These are phyloP conservation scores for Xyrauchen texanus DNA, from an alignment of 2,113 vertebrate species.

Conservation along the genomic window DNA sequence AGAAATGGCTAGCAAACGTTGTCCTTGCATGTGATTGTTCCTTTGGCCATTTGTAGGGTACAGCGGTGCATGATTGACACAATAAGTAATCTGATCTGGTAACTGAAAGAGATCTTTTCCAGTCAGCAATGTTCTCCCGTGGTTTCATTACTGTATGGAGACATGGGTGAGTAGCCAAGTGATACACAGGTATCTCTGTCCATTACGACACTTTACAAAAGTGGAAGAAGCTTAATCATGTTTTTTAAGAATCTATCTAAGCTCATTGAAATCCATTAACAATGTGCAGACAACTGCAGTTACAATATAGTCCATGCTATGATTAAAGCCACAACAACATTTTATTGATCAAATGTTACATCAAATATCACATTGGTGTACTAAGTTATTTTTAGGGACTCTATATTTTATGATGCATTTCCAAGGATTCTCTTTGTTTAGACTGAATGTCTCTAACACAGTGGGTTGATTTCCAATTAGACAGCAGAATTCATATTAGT, in stretches of 20 bases:
- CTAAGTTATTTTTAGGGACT: conserved; percentile 2
- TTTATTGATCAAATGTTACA: conserved; percentile 13
- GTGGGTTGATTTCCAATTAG: background rate
- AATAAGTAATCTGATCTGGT: conserved; percentile 46
- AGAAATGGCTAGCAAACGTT: background rate
- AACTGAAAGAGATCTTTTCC: conserved; percentile 49
- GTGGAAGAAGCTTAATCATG: conserved; percentile 38
- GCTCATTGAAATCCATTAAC: conserved; percentile 15
- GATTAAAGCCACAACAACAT: conserved; percentile 3
- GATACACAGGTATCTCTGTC: conserved; percentile 38
- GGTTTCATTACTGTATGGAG: conserved; percentile 49
- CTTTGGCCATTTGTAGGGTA: background rate
- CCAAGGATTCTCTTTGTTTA: background rate
- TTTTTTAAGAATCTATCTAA: conserved; percentile 1
- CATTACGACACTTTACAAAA: conserved; percentile 42
- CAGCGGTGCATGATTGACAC: conserved; percentile 31
- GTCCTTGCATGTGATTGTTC: background rate
- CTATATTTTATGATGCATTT: background rate
- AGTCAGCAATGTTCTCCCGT: conserved; percentile 37
- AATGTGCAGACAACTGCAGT: background rate
- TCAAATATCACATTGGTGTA: conserved; percentile 29
- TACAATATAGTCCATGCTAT: conserved; percentile 20
- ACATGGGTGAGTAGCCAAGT: conserved; percentile 34
- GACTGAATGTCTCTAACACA: background rate
- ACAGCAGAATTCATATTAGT: conserved; percentile 6